Percentiles rank a stretch among this genome's conserved stretches.
Conservation (phyloP, 1,140 invertebrate species). For the Diachasma alloeum region DNA sequence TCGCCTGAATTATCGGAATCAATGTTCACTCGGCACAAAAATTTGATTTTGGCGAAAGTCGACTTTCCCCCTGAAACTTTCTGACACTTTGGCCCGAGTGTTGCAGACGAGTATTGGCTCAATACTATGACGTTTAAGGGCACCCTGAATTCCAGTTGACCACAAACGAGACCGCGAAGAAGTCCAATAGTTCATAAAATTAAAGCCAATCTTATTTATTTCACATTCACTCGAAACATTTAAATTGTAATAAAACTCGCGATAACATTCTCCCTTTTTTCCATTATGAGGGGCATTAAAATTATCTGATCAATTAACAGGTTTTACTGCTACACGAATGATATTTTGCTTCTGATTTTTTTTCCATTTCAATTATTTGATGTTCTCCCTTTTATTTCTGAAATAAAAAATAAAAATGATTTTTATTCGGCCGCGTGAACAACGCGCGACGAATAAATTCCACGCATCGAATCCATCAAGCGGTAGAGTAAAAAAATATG, state of each 20-base stretch:
- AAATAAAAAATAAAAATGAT: neutral
- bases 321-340: slow-evolving; percentile 3
- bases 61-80: too few species aligned
- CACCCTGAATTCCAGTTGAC: slow-evolving; percentile 11
- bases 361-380: neutral
- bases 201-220: neutral
- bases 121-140: neutral
- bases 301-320: neutral
- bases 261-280: neutral
- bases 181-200: neutral
- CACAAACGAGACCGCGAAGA: slow-evolving; percentile 28
- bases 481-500: neutral
- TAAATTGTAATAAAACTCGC: neutral
- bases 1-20: too few species aligned
- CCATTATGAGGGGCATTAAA: neutral
- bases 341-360: neutral
- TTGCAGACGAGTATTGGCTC: neutral
- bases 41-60: too few species aligned
- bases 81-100: too few species aligned
- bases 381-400: neutral
- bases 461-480: slow-evolving; percentile 22
- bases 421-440: neutral
- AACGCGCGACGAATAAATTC: slow-evolving; percentile 22
- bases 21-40: too few species aligned
- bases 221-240: neutral